Evolutionary conservation across 1,140 invertebrate genomes (phyloP).

Genomic region (Habropoda laboriosa): DNA sequence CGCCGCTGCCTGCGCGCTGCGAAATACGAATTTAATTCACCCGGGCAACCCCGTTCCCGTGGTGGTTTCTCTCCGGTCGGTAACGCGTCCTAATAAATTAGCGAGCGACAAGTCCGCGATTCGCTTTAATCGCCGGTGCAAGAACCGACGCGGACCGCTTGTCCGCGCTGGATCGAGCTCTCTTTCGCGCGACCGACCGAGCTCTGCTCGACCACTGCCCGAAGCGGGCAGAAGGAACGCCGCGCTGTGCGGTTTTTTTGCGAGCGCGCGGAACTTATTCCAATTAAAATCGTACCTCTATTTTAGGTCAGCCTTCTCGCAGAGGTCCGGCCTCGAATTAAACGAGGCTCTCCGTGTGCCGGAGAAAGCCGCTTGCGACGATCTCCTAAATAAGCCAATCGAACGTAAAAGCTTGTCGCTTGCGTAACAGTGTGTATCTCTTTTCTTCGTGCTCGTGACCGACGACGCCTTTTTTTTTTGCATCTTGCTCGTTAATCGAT

Average conservation of each 20-base stretch:
- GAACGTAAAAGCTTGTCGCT: not conserved
- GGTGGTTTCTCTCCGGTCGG: not conserved
- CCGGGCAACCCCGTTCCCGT: not conserved
- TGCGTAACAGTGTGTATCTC: not conserved
- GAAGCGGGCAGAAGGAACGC: constrained; percentile 60
- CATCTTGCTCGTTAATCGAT: not conserved
- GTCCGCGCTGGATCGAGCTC: not conserved
- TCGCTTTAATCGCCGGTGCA: constrained; percentile 66
- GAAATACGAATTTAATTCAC: constrained; percentile 45
- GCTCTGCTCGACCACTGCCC: not conserved
- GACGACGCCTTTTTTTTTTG: not conserved
- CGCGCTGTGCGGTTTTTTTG: constrained; percentile 60
- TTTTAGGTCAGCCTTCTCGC: constrained; percentile 58
- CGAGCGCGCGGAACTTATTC: constrained; percentile 61
- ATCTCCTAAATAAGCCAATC: constrained; percentile 32
- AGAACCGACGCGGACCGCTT: constrained; percentile 57
- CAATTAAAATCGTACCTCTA: constrained; percentile 75
- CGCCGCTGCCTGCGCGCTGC: not conserved
- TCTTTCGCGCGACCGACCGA: constrained; percentile 1
- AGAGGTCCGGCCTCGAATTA: constrained; percentile 47
- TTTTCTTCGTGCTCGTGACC: not conserved
- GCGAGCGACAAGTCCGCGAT: constrained; percentile 61
- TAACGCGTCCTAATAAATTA: constrained; percentile 68
- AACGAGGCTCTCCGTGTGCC: not conserved
- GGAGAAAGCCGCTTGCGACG: not conserved